Base-by-base conservation (phyloP, 2,113 vertebrate genomes). In the Struthio camelus region DNA sequence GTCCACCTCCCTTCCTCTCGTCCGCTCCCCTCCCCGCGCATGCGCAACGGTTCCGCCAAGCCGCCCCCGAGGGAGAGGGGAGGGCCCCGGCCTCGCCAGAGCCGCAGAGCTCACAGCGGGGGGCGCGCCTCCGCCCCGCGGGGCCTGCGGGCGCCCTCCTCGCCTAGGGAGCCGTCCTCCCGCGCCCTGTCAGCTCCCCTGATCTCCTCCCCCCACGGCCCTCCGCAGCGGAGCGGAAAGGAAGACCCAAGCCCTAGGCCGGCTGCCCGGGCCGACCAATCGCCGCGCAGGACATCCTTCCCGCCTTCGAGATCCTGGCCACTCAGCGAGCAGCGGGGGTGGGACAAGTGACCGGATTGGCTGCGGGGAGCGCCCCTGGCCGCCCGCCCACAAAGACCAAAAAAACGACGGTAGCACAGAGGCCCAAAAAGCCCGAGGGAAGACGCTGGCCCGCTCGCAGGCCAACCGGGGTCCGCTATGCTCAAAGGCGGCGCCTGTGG, bases 371-470 rank as follows among this genome's bases (percentile, higher is more conserved):
- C 3, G 30, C 53, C 5, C 25, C 86, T 59, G 78, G 67, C 80
- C 36, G 15, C 80, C 86, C 40, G 46, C 86, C 92, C 89, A 53
- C 85, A 36, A 25, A 50, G 9, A 48, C 53, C 46, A 54, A 61
- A 90, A 97, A 98, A 99, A 99, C 98, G 98, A 99, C 98, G 98
- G 99, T 97, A 98, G 97, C 98, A 93, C 96, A 98, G 98, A 98
- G 98, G 98, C 98, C 98, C 99, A 98, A 99, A 99, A 99, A 99
- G 98, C 97, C 98, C 94, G 93, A 97, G 97, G 98, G 86, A 94
- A 95, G 56, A 96, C 96, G 95, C 93, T 88, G 79, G 72, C 44
- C 48, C 42, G 5, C 1, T 7, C 13, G 30, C 23, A 17, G 22
- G 22, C 34, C 32, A 23, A 4, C 8, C 9, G 5, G 24, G 4